phyloP scores from a whole-genome alignment of 2,113 vertebrate species.

The Gallinago undulata region DNA sequence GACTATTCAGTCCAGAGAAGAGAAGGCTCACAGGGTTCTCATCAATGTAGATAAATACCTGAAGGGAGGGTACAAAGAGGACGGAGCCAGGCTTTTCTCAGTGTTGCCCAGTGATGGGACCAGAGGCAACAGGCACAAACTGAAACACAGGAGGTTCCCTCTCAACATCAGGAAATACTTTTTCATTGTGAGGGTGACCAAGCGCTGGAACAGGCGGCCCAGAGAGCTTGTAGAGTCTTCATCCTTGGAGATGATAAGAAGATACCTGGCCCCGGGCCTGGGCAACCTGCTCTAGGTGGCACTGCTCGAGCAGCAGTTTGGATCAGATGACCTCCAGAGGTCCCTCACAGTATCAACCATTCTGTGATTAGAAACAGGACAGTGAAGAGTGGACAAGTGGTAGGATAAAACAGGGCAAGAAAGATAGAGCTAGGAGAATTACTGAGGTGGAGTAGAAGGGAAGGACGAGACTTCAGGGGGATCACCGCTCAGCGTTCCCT shows the following conservation, averaged over 20 bases:
- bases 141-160: neutral
- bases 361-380: neutral
- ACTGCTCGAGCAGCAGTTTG: neutral
- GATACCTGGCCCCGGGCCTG: neutral
- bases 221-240: neutral
- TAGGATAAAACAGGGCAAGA: neutral
- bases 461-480: neutral
- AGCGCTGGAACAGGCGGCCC: neutral
- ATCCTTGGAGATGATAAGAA: neutral
- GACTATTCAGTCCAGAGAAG: neutral
- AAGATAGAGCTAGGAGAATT: neutral
- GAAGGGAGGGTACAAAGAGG: neutral
- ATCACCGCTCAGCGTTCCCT: neutral
- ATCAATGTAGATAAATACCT: fast-evolving
- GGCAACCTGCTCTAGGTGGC: neutral
- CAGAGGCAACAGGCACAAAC: neutral
- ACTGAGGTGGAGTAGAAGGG: neutral
- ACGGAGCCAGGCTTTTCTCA: fast-evolving
- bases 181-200: neutral
- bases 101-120: neutral
- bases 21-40: neutral
- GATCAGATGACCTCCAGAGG: neutral
- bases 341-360: neutral
- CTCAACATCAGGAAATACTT: neutral
- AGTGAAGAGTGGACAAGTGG: neutral